These are phyloP conservation scores for Oenanthe oenanthe DNA, from an alignment of 2,113 vertebrate species.

Conservation along the genomic window DNA sequence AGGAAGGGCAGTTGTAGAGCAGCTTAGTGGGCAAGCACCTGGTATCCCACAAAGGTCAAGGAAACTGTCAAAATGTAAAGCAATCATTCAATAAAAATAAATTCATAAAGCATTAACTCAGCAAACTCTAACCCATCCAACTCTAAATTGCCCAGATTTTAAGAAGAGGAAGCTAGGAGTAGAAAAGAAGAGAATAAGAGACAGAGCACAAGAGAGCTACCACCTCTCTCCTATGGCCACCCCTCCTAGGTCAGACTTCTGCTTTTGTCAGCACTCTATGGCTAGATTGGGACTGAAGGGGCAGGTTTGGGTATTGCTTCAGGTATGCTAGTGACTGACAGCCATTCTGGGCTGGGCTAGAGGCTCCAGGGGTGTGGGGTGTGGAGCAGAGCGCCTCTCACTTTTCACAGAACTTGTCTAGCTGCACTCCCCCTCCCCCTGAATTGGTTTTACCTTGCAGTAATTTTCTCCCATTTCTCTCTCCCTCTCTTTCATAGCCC, in stretches of 20 bases:
- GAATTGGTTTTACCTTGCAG: neutral
- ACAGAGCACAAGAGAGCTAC: neutral
- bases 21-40: too few relatives aligned
- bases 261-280: neutral
- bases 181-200: neutral
- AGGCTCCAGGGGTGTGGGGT: neutral
- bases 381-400: neutral
- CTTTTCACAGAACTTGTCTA: neutral
- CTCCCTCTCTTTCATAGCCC: neutral
- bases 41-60: neutral
- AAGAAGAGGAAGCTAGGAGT: neutral
- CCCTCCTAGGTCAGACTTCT: neutral
- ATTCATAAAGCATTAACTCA: neutral
- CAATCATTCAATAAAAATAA: neutral
- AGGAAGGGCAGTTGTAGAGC: too few relatives aligned
- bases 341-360: neutral
- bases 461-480: neutral
- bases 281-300: neutral
- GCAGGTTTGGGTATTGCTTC: neutral
- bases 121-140: neutral
- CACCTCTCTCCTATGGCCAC: too few relatives aligned
- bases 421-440: fast-evolving
- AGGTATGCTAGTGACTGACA: neutral
- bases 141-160: neutral
- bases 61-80: neutral